Evolutionary conservation across 92 coral and sea anemone species (phyloP).

Genomic region (Epizoanthus illoricatus): DNA sequence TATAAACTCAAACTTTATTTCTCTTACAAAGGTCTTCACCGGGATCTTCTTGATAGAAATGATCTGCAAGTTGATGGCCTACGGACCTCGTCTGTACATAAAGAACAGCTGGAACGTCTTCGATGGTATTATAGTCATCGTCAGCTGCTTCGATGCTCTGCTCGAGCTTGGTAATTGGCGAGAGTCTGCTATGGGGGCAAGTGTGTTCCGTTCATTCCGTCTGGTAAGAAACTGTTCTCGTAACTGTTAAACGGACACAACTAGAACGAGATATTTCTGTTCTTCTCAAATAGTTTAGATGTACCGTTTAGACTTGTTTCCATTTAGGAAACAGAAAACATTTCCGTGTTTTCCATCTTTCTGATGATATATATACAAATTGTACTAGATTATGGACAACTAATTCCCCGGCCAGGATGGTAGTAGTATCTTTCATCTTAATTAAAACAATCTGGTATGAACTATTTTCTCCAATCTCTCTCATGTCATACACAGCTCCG

Average conservation of each 20-base stretch:
- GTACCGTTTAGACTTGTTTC: no score
- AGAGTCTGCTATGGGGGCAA: constrained; percentile 36
- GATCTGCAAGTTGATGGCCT: constrained; percentile 40
- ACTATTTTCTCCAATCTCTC: no score
- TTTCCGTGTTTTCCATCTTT: no score
- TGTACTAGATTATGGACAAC: no score
- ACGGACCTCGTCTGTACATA: constrained; percentile 38
- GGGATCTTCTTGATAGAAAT: constrained; percentile 52
- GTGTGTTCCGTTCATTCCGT: constrained; percentile 47
- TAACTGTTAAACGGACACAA: no score
- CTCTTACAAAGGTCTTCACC: constrained; percentile 37
- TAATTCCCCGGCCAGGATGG: no score
- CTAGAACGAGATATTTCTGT: no score
- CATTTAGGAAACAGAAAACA: no score
- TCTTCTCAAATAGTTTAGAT: no score
- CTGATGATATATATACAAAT: no score
- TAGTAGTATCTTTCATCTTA: no score
- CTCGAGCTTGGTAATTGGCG: constrained; percentile 50
- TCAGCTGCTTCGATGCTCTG: constrained; percentile 42
- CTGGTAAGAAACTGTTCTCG: constrained; percentile 31
- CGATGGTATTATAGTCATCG: constrained; percentile 39
- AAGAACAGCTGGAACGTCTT: constrained; percentile 45
- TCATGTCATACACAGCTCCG: constrained; percentile 25
- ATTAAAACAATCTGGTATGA: no score
- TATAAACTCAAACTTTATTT: constrained; percentile 3